Base-by-base conservation (phyloP, 2,888 invertebrate species). In the Synergus gifuensis region DNA sequence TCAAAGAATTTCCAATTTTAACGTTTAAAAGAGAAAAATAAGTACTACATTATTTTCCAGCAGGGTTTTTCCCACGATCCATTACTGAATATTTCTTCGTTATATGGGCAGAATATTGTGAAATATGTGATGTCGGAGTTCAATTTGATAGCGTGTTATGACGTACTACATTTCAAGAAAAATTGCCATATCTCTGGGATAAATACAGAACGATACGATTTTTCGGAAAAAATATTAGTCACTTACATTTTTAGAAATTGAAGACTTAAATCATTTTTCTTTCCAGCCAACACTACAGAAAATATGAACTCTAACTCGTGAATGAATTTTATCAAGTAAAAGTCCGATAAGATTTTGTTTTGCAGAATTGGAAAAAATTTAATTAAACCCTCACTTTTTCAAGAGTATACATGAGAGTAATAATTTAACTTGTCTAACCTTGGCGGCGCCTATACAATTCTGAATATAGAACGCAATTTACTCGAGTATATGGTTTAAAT, bases 121-220 rank as follows among this genome's bases (percentile, higher is more conserved):
- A 73, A 73, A 73, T 9, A 8, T 9, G 1, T 7, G 22, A 54
- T 49, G 73, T 73, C 49, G 12, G 16, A 73, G 73, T 73, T 73
- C 49, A 73, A 73, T 54, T 54, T 54, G 73, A 54, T 73, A 54
- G 28, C 16, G 54, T 49, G 16, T 54, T 60, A 60, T 18, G 60
- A 73, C 16, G 73, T 54, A 44, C 46, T 16, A 16, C 49, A 54
- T 54, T 54, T n/a, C 28, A 36, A 46, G 49, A 16, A 73, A 73
- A 54, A 73, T 73, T 73, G 54, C 54, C 73, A 16, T n/a, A 16
- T 22, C 73, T 73, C 49, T 54, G 73, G 73, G 36, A 54, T 69
- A 54, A 73, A 73, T 73, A 73, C 73, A 73, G 73, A 73, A 73
- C 73, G 69, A 46, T 11, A 54, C 73, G 54, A 4, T 18, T 42